These are phyloP conservation scores for Lasioglossum malachurum DNA, from an alignment of 2,888 invertebrate species.

Conservation along the genomic window DNA sequence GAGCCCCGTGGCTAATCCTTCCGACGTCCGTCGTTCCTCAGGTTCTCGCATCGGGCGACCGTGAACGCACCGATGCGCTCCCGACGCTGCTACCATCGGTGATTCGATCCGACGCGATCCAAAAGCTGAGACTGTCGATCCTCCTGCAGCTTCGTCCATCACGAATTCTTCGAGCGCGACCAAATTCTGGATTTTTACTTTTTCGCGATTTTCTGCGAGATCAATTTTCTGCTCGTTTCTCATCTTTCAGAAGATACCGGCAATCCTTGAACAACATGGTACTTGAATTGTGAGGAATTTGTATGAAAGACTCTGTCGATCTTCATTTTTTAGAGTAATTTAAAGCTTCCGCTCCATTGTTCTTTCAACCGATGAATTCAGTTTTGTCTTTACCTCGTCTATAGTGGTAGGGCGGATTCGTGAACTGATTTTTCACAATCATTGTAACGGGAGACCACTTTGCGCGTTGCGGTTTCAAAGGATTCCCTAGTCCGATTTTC, in stretches of 20 bases:
- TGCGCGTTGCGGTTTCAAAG: neutral
- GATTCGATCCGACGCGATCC: neutral
- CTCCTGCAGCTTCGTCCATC: neutral
- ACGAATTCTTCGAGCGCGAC: neutral
- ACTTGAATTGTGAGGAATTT: too few relatives aligned
- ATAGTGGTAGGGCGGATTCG: rapidly evolving
- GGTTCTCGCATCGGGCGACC: constrained; percentile 32
- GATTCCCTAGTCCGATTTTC: neutral
- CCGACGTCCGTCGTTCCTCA: constrained; percentile 47
- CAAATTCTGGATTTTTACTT: neutral
- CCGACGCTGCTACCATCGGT: neutral
- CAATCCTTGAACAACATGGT: neutral
- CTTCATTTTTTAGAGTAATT: neutral
- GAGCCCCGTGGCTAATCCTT: constrained; percentile 65
- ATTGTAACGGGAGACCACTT: neutral
- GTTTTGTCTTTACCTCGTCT: neutral
- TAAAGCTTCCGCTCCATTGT: neutral
- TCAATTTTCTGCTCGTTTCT: neutral
- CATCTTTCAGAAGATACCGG: neutral
- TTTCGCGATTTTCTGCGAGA: neutral
- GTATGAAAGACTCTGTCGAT: too few relatives aligned
- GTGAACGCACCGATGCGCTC: neutral
- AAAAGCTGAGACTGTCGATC: neutral
- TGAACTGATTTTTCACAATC: neutral
- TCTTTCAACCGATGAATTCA: neutral